Evolutionary conservation across 2,113 vertebrate genomes (phyloP).

Genomic region (Phainopepla nitens): DNA sequence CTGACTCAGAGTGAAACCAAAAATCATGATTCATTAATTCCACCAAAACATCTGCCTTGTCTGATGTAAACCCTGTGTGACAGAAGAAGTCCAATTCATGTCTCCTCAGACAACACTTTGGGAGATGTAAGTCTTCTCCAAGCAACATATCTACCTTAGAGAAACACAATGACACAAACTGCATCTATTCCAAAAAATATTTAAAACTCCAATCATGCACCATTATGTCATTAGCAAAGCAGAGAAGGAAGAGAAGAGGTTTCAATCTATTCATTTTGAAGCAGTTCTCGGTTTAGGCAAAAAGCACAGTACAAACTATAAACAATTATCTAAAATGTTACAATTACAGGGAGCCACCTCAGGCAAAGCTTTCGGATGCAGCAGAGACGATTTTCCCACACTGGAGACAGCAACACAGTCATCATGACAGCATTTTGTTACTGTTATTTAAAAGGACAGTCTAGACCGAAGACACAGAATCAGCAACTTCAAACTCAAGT

Average conservation of each 20-base stretch:
- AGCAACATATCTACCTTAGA: neutral
- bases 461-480: constrained; percentile 21
- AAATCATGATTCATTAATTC: neutral
- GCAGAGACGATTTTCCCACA: neutral
- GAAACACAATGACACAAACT: neutral
- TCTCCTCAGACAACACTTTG: neutral
- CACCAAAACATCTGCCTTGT: neutral
- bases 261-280: neutral
- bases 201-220: neutral
- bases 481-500: constrained; percentile 26
- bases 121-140: neutral
- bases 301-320: neutral
- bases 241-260: neutral
- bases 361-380: neutral
- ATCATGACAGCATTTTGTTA: neutral
- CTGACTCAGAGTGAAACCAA: neutral
- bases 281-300: neutral
- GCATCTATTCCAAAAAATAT: neutral
- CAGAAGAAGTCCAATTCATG: neutral
- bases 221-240: neutral
- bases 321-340: neutral
- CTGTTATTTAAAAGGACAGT: constrained; percentile 41
- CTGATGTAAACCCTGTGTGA: neutral
- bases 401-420: neutral
- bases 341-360: neutral